Evolutionary conservation across 2,888 invertebrate genomes (phyloP).

Genomic region (Aphodius sticticus): DNA sequence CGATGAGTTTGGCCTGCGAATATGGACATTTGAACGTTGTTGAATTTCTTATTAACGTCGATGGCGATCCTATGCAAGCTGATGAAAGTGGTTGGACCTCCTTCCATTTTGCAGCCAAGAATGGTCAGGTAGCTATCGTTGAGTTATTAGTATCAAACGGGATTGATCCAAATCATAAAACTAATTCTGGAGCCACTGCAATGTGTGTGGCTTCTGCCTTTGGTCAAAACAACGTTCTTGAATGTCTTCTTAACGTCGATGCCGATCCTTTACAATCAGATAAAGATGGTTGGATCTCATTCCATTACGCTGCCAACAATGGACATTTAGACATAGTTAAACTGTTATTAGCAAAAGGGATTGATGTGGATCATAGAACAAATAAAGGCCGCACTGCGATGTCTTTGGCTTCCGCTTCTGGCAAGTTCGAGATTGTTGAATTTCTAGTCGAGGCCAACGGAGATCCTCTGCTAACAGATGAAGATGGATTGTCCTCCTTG

Average conservation of each 20-base stretch:
- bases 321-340: not conserved
- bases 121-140: not conserved
- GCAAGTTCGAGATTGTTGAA: not conserved
- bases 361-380: not conserved
- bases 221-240: not conserved
- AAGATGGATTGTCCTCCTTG: not conserved
- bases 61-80: not conserved
- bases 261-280: not conserved
- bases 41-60: not conserved
- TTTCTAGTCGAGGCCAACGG: not conserved
- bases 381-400: not conserved
- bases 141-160: not conserved
- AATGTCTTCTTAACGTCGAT: not conserved
- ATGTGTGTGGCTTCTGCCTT: not conserved
- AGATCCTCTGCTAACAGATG: not conserved
- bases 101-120: not conserved
- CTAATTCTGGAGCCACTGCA: not conserved
- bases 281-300: not conserved
- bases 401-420: not conserved
- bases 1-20: not conserved
- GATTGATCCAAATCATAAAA: not conserved
- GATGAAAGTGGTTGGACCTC: not conserved
- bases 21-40: not conserved
- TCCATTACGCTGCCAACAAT: not conserved
- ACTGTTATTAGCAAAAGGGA: not conserved